Evolutionary conservation across 2,113 vertebrate species (phyloP).

Genomic region (Dicentrarchus labrax): DNA sequence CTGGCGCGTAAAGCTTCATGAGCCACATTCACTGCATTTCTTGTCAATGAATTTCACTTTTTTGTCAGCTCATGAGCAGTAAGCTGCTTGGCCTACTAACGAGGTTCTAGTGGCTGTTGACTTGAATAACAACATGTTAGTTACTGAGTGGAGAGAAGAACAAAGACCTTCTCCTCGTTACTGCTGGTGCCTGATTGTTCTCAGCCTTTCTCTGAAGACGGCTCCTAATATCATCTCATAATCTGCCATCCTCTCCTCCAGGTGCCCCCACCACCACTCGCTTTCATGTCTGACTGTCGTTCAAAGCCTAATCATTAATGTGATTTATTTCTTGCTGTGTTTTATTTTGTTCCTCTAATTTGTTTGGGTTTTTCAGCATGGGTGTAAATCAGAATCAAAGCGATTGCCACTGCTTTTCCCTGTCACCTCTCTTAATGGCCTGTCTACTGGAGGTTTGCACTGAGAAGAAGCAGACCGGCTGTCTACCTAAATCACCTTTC

Average conservation of each 20-base stretch:
- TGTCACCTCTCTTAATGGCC: conserved; percentile 81
- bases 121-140: conserved; percentile 79
- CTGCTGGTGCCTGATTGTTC: conserved; percentile 72
- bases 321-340: conserved; percentile 82
- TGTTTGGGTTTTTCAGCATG: conserved; percentile 77
- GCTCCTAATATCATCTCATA: conserved; percentile 76
- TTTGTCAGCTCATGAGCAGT: conserved; percentile 74
- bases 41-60: conserved; percentile 55
- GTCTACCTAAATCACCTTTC: conserved; percentile 77
- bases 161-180: conserved; percentile 76
- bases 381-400: conserved; percentile 83
- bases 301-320: conserved; percentile 79
- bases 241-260: conserved; percentile 78
- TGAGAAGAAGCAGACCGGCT: conserved; percentile 80
- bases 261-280: conserved; percentile 66
- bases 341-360: conserved; percentile 82
- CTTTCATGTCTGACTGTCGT: conserved; percentile 75
- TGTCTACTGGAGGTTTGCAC: conserved; percentile 66
- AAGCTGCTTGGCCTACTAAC: conserved; percentile 65
- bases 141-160: conserved; percentile 68
- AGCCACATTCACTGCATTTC: conserved; percentile 41
- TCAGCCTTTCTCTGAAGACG: conserved; percentile 75
- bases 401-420: conserved; percentile 71
- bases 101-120: conserved; percentile 77
- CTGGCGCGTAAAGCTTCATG: conserved; percentile 1